Evolutionary conservation across 2,113 vertebrate genomes (phyloP), one percentile per base, ranked within the genome.

Genomic region (Sakesphorus luctuosus): DNA sequence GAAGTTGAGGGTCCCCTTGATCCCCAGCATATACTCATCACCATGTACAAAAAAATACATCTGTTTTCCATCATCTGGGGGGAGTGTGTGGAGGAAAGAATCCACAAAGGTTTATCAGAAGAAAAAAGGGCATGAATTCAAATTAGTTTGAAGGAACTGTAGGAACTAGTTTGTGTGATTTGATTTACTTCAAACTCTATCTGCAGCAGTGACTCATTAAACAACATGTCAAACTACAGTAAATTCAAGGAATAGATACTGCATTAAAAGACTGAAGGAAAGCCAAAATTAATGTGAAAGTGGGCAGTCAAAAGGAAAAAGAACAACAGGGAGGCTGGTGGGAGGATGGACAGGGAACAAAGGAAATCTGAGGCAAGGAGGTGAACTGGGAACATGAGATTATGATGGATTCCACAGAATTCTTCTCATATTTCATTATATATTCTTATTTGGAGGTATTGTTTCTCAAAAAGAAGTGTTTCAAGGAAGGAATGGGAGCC

Each of bases 351-450:
- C 46, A 9, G 31, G 55, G 65, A 90, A 44, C 29, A 92, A 84
- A 94, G 75, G 78, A 71, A 89, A 94, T 83, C n/a, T 74, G 82
- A 97, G 85, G 92, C 67, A 84, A 94, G 65, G 74, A 87, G 61
- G 35, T 72, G n/a, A 92, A 80, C 46, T 62, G 20, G 33, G 87
- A 93, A 69, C 4, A 2, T 13, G 40, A 58, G 46, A 50, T 55
- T 28, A 28, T 20, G 44, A 72, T 55, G 21, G 43, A 69, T 71
- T 82, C 36, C 58, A 47, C 56, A 72, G 33, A 82, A 84, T 15
- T 44, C 66, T 78, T 63, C 49, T 71, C 13, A 3, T n/a, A 31
- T 72, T 49, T 91, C 44, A 62, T 65, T 62, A 49, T n/a, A 15
- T 79, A 71, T 85, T 85, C 71, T 77, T 71, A 63, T 84, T 56